Percentiles rank a stretch among this genome's conserved stretches.
Conservation (phyloP, 2,888 invertebrate genomes). For the Drosophila putrida region DNA sequence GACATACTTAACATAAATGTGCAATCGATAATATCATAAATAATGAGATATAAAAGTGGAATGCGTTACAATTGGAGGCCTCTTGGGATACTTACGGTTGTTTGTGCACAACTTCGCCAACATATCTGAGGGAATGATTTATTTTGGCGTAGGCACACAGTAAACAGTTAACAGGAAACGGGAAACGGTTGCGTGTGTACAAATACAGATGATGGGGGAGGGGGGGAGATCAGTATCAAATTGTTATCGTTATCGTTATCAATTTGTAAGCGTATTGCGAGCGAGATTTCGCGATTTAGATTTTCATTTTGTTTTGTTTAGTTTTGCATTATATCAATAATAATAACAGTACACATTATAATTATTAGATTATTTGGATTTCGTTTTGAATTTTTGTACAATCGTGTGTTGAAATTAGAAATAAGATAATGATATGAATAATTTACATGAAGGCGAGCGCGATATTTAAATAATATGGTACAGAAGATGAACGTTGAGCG, state of each 20-base stretch:
- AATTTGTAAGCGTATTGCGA: constrained; percentile 35
- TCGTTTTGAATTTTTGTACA: constrained; percentile 33
- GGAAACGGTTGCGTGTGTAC: constrained; percentile 46
- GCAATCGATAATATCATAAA: constrained; percentile 6
- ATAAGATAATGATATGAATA: constrained; percentile 27
- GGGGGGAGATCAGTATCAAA: constrained; percentile 47
- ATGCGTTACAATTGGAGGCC: constrained; percentile 25
- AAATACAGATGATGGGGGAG: constrained; percentile 25
- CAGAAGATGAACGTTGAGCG: constrained; percentile 48
- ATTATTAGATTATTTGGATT: constrained; percentile 26
- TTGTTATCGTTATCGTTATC: constrained; percentile 59
- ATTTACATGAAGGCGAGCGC: constrained; percentile 47
- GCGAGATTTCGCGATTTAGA: constrained; percentile 7
- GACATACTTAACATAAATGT: constrained; percentile 20
- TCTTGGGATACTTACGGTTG: constrained; percentile 88
- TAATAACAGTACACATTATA: constrained; percentile 16
- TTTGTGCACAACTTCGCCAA: constrained; percentile 90
- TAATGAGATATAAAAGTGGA: neutral
- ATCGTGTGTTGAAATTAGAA: constrained; percentile 14
- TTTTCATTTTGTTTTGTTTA: too few relatives aligned
- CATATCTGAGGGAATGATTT: constrained; percentile 86
- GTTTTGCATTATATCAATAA: constrained; percentile 16
- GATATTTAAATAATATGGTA: constrained; percentile 22
- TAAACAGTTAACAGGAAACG: constrained; percentile 36
- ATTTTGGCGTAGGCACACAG: constrained; percentile 33